Evolutionary conservation across 2,113 vertebrate species (phyloP).

Genomic region (Mustela nigripes): DNA sequence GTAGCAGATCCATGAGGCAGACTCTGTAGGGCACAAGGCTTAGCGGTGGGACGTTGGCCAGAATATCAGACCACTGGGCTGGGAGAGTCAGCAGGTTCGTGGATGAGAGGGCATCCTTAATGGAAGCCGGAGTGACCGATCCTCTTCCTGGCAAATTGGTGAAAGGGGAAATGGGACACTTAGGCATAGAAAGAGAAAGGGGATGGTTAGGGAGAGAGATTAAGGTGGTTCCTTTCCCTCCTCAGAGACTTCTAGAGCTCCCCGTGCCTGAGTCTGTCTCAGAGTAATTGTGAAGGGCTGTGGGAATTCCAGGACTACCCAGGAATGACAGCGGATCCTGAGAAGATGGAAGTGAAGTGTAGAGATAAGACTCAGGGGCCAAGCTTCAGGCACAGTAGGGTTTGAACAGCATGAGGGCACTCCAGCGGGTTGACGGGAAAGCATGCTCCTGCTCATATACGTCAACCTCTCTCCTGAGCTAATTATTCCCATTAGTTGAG

Average conservation of each 20-base stretch:
- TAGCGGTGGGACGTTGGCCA: background rate
- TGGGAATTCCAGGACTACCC: background rate
- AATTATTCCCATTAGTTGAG: background rate
- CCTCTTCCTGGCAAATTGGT: background rate
- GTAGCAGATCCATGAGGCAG: background rate
- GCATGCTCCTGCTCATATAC: fast-evolving
- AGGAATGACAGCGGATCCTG: background rate
- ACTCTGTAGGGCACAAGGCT: background rate
- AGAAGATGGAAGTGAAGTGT: background rate
- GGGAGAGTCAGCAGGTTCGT: background rate
- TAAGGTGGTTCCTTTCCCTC: background rate
- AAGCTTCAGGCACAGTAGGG: no score
- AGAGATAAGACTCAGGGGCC: background rate
- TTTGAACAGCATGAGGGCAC: background rate
- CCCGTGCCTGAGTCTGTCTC: background rate
- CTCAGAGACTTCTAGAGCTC: background rate
- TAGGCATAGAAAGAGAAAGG: background rate
- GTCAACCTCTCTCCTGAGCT: background rate
- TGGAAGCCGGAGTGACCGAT: background rate
- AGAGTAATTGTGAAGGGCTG: background rate
- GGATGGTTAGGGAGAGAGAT: background rate
- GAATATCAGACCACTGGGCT: background rate
- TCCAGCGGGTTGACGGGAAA: background rate
- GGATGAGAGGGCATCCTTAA: background rate
- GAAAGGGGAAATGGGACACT: background rate